Evolutionary conservation across 2,888 invertebrate genomes (phyloP).

Genomic region (Dryobota labecula): DNA sequence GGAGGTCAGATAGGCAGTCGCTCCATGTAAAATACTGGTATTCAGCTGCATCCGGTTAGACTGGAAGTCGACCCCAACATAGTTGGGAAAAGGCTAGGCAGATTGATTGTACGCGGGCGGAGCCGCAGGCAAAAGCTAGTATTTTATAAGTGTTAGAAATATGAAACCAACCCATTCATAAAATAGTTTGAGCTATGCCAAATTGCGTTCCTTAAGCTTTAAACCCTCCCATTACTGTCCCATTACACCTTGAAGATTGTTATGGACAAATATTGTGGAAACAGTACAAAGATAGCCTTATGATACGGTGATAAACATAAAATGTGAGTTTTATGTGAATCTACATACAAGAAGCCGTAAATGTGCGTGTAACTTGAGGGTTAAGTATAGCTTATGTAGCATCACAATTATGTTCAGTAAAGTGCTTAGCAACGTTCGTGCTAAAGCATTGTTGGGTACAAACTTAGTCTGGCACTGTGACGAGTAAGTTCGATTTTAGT

Average conservation of each 20-base stretch:
- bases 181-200: conserved; percentile 13
- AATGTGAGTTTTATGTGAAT: conserved; percentile 42
- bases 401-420: conserved; percentile 31
- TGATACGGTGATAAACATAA: conserved; percentile 36
- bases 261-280: conserved; percentile 27
- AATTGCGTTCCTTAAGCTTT: neutral
- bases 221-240: conserved; percentile 5
- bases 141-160: neutral
- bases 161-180: conserved; percentile 4
- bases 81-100: too few species aligned
- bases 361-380: conserved; percentile 27
- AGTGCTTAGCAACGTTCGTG: neutral
- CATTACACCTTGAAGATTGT: conserved; percentile 2
- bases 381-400: conserved; percentile 40
- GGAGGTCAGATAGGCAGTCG: too few species aligned
- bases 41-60: too few species aligned
- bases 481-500: neutral
- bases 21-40: too few species aligned
- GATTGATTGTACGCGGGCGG: too few species aligned
- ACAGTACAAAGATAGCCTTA: conserved; percentile 14
- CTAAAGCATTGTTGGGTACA: neutral
- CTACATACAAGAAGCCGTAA: conserved; percentile 31
- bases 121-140: too few species aligned
- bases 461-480: neutral
- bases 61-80: too few species aligned